Percentiles rank a stretch among this genome's conserved stretches.
phyloP scores from a whole-genome alignment of 2,113 vertebrate genomes.

The Typhlomys cinereus region DNA sequence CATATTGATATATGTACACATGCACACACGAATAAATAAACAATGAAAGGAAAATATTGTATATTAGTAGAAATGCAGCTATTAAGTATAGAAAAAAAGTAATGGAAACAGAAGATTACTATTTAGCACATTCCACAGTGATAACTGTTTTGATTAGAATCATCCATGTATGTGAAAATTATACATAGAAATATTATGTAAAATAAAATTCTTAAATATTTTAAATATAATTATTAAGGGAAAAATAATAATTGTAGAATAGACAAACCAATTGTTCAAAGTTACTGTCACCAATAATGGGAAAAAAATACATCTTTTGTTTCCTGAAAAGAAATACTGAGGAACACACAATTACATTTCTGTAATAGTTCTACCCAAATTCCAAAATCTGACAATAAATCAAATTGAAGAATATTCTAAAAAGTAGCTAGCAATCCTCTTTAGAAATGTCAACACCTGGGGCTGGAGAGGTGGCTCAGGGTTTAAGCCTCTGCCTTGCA shows the following conservation, averaged over 20 bases:
- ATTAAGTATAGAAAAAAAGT: neutral
- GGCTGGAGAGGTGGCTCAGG: too few species aligned
- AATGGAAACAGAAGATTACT: neutral
- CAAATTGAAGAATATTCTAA: neutral
- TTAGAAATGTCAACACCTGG: neutral
- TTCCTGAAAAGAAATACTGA: constrained; percentile 4
- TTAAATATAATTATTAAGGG: neutral
- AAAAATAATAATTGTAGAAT: constrained; percentile 1
- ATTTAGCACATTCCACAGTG: neutral
- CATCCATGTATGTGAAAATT: neutral
- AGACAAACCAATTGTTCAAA: neutral
- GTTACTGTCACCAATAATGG: neutral
- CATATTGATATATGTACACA: neutral
- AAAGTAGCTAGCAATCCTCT: neutral
- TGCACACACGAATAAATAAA: constrained; percentile 29
- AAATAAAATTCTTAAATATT: neutral
- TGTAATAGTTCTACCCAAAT: neutral
- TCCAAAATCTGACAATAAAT: neutral
- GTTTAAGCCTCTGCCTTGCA: too few species aligned
- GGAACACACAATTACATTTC: neutral
- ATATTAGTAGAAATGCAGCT: neutral
- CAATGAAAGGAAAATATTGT: neutral
- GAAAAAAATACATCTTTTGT: neutral
- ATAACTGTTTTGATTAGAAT: neutral
- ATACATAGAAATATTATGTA: neutral